Conservation (phyloP, 1,140 invertebrate species). For the Euura saliciscinereae region DNA sequence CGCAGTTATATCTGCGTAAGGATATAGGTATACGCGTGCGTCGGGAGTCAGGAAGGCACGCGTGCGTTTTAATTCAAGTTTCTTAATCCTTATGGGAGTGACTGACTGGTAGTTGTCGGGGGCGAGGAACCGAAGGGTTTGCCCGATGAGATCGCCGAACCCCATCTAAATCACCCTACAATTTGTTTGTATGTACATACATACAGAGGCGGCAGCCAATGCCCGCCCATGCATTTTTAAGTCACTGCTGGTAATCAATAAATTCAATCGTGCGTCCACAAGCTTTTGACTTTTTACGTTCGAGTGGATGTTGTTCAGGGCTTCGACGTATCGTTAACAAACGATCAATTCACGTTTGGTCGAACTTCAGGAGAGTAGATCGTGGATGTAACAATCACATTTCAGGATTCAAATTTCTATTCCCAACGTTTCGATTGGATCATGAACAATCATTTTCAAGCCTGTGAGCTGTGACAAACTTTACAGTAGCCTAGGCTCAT, state of each 20-base stretch:
- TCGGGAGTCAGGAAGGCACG: constrained; percentile 20
- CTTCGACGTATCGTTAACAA: too few relatives aligned
- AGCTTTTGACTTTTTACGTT: not conserved
- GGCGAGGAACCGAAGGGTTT: constrained; percentile 22
- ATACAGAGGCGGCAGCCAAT: not conserved
- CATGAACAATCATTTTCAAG: too few relatives aligned
- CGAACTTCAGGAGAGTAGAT: too few relatives aligned
- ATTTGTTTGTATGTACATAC: not conserved
- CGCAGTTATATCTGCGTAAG: not conserved
- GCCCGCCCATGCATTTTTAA: not conserved
- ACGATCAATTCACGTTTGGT: too few relatives aligned
- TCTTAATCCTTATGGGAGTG: constrained; percentile 34
- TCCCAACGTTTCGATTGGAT: too few relatives aligned
- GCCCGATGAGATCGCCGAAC: not conserved
- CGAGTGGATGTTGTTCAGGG: too few relatives aligned
- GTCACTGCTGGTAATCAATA: constrained; percentile 3
- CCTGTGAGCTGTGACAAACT: too few relatives aligned
- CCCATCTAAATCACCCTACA: constrained; percentile 2
- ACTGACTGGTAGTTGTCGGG: constrained; percentile 47
- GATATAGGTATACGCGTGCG: constrained; percentile 2
- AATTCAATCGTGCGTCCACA: constrained; percentile 3
- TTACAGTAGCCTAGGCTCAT: too few relatives aligned
- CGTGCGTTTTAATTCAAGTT: constrained; percentile 49
- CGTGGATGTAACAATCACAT: too few relatives aligned
- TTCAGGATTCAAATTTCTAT: too few relatives aligned